Conservation (phyloP, 2,113 vertebrate genomes). For the Raja brachyura region DNA sequence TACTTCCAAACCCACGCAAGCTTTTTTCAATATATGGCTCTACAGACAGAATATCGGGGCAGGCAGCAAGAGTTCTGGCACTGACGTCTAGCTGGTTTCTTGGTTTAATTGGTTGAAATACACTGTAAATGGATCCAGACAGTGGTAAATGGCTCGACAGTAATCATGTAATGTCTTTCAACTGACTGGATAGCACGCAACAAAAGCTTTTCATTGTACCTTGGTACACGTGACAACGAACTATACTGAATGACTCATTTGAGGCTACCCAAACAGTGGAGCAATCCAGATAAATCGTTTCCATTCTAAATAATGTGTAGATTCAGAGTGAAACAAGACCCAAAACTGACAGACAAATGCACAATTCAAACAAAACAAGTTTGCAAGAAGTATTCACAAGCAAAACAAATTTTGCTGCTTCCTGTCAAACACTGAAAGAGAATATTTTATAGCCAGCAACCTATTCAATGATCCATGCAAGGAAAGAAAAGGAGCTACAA, state of each 20-base stretch:
- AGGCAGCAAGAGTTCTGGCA: neutral
- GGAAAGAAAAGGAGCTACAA: neutral
- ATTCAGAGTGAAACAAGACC: neutral
- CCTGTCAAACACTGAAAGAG: neutral
- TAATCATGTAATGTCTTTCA: too few relatives aligned
- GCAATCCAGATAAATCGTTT: neutral
- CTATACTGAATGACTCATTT: neutral
- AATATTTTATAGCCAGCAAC: neutral
- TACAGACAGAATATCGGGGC: neutral
- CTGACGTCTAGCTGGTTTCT: neutral
- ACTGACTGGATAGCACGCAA: too few relatives aligned
- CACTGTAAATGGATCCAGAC: too few relatives aligned
- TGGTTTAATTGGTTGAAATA: neutral
- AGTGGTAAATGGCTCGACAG: too few relatives aligned
- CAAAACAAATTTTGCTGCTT: neutral
- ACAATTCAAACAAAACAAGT: neutral
- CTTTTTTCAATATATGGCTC: neutral
- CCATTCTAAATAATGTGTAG: neutral
- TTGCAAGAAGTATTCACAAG: neutral
- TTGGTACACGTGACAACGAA: too few relatives aligned
- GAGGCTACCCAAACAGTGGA: neutral
- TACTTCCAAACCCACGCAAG: neutral
- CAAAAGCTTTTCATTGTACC: too few relatives aligned
- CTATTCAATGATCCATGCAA: neutral
- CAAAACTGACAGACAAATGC: neutral